Evolutionary conservation across 2,888 invertebrate species (phyloP), one percentile per base, ranked within the genome.

Genomic region (Leptura quadrifasciata): DNA sequence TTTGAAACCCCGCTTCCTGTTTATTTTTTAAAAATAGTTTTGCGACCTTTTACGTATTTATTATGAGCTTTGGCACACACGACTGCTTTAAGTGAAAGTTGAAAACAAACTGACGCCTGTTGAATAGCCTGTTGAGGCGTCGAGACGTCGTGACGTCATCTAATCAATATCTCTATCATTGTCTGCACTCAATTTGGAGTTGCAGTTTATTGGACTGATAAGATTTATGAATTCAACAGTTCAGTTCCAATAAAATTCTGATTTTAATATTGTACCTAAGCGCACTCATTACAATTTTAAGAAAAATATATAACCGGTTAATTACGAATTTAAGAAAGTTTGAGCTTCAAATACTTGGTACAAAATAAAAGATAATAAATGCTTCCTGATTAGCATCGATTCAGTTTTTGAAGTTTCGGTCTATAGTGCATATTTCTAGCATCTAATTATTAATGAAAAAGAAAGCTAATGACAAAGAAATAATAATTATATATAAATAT

Each of bases 91-190:
- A 69, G 72, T 73, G 69, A 76, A 76, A 73, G 76, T 69, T 54
- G 76, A 74, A 74, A 79, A 76, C 74, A 76, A 77, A 79, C 79
- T 79, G 82, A 78, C 83, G 85, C 85, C 85, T 85, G 85, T 85
- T 85, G 85, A 84, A 83, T 83, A 80, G 82, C 81, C 80, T 81
- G 84, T 81, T 82, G 82, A 82, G 72, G 79, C 83, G 85, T 83
- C 83, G 80, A 70, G 82, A 83, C 82, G 83, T 74, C 68, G 64
- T 74, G 69, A 75, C 80, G 75, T 74, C 74, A 77, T 52, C 60
- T 31, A 72, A 76, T 80, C 80, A 74, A 74, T 78, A 76, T 67
- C 20, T n/a, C 58, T 72, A 76, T 71, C 71, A 71, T 39, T 71
- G 39, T 61, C 71, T 69, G 65, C 58, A 18, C 75, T 47, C 35